A percentile compares a stretch with the other conserved stretches of the same genome.
Conservation (phyloP, 2,888 invertebrate genomes). For the Chorisops tibialis region DNA sequence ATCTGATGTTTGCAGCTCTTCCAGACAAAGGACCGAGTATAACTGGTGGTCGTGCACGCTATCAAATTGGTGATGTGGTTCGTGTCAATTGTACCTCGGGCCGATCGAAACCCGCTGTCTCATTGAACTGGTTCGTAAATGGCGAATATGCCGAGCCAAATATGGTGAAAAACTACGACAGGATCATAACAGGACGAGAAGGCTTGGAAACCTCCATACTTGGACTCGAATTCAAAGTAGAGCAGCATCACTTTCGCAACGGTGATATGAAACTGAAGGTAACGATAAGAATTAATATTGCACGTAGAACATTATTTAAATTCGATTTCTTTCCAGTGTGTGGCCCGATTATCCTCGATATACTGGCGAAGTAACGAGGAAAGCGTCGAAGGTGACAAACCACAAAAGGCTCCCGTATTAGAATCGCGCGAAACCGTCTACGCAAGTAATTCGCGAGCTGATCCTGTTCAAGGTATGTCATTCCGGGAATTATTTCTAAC, state of each 20-base stretch:
- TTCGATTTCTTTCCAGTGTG: constrained; percentile 52
- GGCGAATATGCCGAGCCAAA: constrained; percentile 54
- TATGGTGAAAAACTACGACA: constrained; percentile 54
- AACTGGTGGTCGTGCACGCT: constrained; percentile 58
- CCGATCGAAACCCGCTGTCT: constrained; percentile 60
- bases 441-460: constrained; percentile 59
- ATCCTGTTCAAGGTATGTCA: constrained; percentile 66
- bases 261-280: constrained; percentile 73
- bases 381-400: constrained; percentile 67
- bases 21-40: constrained; percentile 62
- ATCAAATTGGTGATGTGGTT: constrained; percentile 60
- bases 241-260: constrained; percentile 64
- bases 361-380: constrained; percentile 74
- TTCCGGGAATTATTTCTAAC: constrained; percentile 52
- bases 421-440: constrained; percentile 65
- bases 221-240: constrained; percentile 66
- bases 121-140: constrained; percentile 61
- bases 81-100: constrained; percentile 63
- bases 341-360: constrained; percentile 67
- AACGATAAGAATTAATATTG: constrained; percentile 7
- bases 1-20: constrained; percentile 56
- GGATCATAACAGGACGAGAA: constrained; percentile 57
- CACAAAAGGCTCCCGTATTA: constrained; percentile 64
- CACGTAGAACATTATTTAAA: background rate
- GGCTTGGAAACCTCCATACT: constrained; percentile 65